Conservation (phyloP, 2,888 invertebrate genomes). For the Tenthredo amoena region DNA sequence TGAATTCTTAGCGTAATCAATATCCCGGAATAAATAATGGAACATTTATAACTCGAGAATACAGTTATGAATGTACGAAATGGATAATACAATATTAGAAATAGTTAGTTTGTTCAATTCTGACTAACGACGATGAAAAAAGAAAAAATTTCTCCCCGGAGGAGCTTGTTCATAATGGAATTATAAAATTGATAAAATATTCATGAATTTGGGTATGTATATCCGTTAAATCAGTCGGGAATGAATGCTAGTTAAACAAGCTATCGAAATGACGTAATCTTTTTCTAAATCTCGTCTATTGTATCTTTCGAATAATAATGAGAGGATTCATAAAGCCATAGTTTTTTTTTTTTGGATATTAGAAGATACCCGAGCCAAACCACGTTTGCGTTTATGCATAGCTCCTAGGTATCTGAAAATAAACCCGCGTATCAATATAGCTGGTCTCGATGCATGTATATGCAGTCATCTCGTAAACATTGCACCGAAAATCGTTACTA, state of each 20-base stretch:
- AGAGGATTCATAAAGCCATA: not conserved
- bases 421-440: conserved; percentile 35
- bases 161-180: not conserved
- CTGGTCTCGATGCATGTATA: not conserved
- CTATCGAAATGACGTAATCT: not conserved
- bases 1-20: not conserved
- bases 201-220: not conserved
- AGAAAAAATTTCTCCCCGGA: not conserved
- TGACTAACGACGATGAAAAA: not conserved
- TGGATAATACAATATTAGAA: not conserved
- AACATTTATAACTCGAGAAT: not conserved
- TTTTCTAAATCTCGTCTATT: not conserved
- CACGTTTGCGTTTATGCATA: conserved; percentile 1
- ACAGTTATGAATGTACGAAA: not conserved
- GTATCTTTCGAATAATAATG: conserved; percentile 1
- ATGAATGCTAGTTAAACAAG: not conserved
- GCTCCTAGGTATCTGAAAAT: conserved; percentile 21
- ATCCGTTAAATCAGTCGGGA: not conserved
- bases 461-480: not conserved
- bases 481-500: conserved; percentile 9
- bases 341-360: not conserved
- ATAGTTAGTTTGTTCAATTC: not conserved
- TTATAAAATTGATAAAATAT: not conserved
- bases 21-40: not conserved
- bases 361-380: conserved; percentile 8